These are phyloP conservation scores for Himantopus leucocephalus DNA, from an alignment of 2,113 vertebrate genomes.

Conservation along the genomic window DNA sequence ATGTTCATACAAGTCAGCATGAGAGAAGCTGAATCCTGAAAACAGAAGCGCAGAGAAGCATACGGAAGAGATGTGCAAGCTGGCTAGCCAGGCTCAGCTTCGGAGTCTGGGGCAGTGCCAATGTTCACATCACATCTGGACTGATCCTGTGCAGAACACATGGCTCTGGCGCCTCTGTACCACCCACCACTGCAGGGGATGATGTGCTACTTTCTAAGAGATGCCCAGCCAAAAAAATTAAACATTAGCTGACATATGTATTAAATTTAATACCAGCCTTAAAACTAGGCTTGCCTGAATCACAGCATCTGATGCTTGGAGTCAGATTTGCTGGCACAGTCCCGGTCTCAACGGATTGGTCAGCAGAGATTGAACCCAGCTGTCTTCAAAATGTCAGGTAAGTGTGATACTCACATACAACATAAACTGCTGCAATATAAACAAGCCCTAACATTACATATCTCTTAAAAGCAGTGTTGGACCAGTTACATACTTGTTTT, in stretches of 20 bases:
- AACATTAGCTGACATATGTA: slow-evolving; percentile 8
- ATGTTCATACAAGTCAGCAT: not conserved
- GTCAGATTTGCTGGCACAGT: slow-evolving; percentile 30
- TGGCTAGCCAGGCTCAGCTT: not conserved
- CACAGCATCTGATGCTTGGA: slow-evolving; percentile 13
- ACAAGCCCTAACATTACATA: slow-evolving; percentile 43
- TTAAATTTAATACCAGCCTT: slow-evolving; percentile 12
- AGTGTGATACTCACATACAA: slow-evolving; percentile 29
- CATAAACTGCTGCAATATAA: slow-evolving; percentile 33
- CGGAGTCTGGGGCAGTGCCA: slow-evolving; percentile 27
- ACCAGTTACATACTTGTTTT: slow-evolving; percentile 40
- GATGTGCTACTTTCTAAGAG: slow-evolving; percentile 7
- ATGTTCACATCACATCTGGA: not conserved
- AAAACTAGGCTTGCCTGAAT: slow-evolving; percentile 2
- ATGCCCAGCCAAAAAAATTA: not conserved
- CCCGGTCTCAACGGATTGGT: not conserved
- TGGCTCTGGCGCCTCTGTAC: not conserved
- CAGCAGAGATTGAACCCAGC: slow-evolving; percentile 41
- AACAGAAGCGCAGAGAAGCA: not conserved
- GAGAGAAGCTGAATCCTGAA: not conserved
- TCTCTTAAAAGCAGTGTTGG: slow-evolving; percentile 49
- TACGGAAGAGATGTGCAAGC: not conserved
- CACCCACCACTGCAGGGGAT: not conserved
- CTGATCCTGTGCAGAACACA: not conserved
- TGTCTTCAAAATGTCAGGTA: slow-evolving; percentile 41